Conservation (phyloP, 2,113 vertebrate species). For the Chinchilla lanigera region DNA sequence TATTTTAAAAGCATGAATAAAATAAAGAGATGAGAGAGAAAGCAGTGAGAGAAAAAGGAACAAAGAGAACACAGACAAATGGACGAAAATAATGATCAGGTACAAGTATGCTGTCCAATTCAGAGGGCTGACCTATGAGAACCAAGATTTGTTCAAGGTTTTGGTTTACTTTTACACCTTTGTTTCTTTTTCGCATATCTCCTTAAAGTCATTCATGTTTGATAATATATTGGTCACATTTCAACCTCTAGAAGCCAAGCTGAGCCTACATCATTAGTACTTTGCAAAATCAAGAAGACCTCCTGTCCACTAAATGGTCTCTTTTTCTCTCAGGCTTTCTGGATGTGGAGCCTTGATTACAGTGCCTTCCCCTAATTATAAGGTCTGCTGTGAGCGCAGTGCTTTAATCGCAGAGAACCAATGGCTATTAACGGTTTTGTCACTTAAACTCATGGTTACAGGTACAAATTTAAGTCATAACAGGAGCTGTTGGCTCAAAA, state of each 20-base stretch:
- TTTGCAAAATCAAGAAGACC: constrained; percentile 54
- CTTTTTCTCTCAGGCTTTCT: neutral
- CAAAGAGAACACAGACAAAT: constrained; percentile 62
- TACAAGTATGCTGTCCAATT: constrained; percentile 38
- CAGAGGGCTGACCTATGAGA: neutral
- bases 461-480: constrained; percentile 50
- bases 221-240: constrained; percentile 39
- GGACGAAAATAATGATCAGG: constrained; percentile 3
- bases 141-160: constrained; percentile 53
- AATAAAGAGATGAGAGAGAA: constrained; percentile 63
- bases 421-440: constrained; percentile 11
- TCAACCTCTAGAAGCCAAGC: constrained; percentile 52
- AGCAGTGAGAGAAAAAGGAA: constrained; percentile 42
- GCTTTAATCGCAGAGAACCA: constrained; percentile 64
- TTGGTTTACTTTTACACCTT: constrained; percentile 41
- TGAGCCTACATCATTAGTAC: constrained; percentile 50
- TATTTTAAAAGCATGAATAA: constrained; percentile 49
- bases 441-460: constrained; percentile 1
- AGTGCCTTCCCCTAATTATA: constrained; percentile 58
- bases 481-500: constrained; percentile 53
- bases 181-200: constrained; percentile 50
- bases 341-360: constrained; percentile 17
- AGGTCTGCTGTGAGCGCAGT: constrained; percentile 26
- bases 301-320: neutral
- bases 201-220: constrained; percentile 60